A percentile compares a stretch with the other conserved stretches of the same genome.
Conservation (phyloP, 2,888 invertebrate species). For the Elysia crispata region DNA sequence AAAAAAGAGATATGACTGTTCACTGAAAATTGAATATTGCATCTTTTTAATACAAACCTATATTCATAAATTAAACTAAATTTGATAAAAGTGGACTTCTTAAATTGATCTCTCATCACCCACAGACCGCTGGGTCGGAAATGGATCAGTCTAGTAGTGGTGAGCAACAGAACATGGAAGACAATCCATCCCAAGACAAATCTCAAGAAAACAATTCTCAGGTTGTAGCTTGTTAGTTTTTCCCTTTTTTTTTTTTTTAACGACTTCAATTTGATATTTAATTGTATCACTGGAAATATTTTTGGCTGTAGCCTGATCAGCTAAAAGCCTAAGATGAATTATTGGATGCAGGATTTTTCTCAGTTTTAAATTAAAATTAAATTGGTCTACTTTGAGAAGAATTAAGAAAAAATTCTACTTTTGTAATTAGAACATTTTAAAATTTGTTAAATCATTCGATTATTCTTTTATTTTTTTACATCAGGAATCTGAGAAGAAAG, state of each 20-base stretch:
- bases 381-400: too few species aligned
- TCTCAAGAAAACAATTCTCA: constrained; percentile 15
- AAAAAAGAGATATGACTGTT: too few species aligned
- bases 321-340: too few species aligned
- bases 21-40: too few species aligned
- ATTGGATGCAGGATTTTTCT: too few species aligned
- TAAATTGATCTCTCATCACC: too few species aligned
- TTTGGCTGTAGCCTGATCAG: too few species aligned
- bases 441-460: background rate
- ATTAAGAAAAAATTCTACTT: too few species aligned
- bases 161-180: constrained; percentile 42
- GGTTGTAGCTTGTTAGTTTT: constrained; percentile 9
- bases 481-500: constrained; percentile 57
- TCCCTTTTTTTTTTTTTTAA: background rate
- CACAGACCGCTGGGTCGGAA: constrained; percentile 24
- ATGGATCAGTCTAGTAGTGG: constrained; percentile 42
- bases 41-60: too few species aligned
- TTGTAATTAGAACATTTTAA: background rate
- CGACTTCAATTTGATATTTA: background rate
- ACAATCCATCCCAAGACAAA: background rate
- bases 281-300: background rate
- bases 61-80: too few species aligned
- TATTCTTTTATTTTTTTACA: background rate
- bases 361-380: too few species aligned
- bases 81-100: too few species aligned